A percentile compares a stretch with the other conserved stretches of the same genome.
Evolutionary conservation across 1,140 invertebrate genomes (phyloP).

Genomic region (Bicyclus anynana): DNA sequence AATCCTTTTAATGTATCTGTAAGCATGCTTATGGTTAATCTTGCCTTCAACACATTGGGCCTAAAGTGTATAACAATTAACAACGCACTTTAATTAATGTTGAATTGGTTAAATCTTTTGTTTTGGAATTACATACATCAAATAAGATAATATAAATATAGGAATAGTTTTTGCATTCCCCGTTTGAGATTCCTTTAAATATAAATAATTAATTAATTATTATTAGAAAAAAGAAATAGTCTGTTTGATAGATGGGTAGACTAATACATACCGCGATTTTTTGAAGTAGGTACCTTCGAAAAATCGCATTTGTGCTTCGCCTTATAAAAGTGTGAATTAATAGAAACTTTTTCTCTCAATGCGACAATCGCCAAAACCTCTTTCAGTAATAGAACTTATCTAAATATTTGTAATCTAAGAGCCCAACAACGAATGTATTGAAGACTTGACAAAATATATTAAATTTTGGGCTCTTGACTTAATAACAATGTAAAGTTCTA

Average conservation of each 20-base stretch:
- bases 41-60: not conserved
- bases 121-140: not conserved
- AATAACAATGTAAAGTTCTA: not conserved
- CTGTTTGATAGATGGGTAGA: conserved; percentile 18
- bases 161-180: conserved; percentile 18
- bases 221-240: conserved; percentile 6
- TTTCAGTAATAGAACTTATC: not conserved
- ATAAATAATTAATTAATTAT: conserved; percentile 5
- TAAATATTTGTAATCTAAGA: not conserved
- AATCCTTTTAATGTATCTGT: no score
- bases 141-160: no score
- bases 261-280: not conserved
- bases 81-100: not conserved
- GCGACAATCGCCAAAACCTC: not conserved
- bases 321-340: conserved; percentile 16
- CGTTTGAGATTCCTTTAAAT: conserved; percentile 5
- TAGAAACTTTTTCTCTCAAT: not conserved
- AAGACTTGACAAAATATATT: not conserved
- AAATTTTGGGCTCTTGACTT: no score
- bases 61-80: conserved; percentile 9
- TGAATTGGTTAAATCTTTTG: not conserved
- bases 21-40: no score
- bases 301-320: conserved; percentile 11
- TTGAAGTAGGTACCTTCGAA: conserved; percentile 2
- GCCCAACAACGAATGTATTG: not conserved